These are phyloP conservation scores for Daktulosphaira vitifoliae DNA, from an alignment of 1,140 invertebrate genomes.

Conservation along the genomic window DNA sequence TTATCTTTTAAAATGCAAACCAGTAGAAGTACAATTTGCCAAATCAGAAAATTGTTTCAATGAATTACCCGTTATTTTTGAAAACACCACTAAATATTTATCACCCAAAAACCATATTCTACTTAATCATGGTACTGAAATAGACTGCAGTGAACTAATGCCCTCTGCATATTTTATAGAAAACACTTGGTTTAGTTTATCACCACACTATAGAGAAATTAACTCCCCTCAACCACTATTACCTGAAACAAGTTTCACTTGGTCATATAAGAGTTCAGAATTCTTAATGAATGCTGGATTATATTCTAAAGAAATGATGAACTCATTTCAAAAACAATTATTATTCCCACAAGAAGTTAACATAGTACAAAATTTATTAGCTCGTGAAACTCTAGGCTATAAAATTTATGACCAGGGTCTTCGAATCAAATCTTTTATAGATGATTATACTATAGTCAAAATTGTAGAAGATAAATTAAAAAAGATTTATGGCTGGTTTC, in stretches of 20 bases:
- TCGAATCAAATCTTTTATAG: neutral
- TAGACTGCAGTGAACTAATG: too few species aligned
- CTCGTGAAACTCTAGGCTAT: neutral
- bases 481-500: neutral
- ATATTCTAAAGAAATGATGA: neutral
- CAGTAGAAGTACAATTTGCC: too few species aligned
- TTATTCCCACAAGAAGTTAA: slow-evolving; percentile 1
- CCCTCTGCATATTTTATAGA: too few species aligned
- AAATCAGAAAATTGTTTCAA: too few species aligned
- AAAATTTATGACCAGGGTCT: neutral
- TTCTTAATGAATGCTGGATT: neutral
- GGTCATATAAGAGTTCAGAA: neutral
- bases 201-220: neutral
- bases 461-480: neutral
- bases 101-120: too few species aligned
- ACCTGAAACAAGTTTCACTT: neutral
- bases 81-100: too few species aligned
- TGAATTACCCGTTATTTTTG: too few species aligned
- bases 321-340: neutral
- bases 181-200: too few species aligned
- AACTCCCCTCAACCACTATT: neutral
- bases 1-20: too few species aligned
- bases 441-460: neutral
- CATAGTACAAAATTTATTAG: neutral
- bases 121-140: too few species aligned